These are phyloP conservation scores for Rhynchomys soricoides DNA, from an alignment of 2,113 vertebrate species.

Conservation along the genomic window DNA sequence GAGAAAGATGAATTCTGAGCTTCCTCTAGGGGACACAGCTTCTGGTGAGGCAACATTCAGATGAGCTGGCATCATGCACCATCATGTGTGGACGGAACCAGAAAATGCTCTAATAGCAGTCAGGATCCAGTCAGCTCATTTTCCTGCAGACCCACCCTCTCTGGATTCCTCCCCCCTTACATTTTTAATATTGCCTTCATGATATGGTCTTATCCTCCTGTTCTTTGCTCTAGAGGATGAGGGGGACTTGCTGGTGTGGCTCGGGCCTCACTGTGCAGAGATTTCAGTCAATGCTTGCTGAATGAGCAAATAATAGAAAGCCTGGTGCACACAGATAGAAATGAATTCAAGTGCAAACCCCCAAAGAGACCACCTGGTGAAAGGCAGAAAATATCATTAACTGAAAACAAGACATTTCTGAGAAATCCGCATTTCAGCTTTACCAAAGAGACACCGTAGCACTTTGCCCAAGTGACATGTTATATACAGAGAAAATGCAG, in stretches of 20 bases:
- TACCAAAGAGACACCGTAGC: conserved; percentile 64
- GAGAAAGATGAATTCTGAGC: not conserved
- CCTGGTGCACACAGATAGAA: not conserved
- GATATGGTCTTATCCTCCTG: not conserved
- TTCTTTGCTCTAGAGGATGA: not conserved
- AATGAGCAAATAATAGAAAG: not conserved
- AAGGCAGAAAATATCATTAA: conserved; percentile 77
- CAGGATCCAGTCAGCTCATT: not conserved
- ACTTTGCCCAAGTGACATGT: conserved; percentile 68
- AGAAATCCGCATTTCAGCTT: conserved; percentile 70
- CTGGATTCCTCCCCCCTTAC: not conserved
- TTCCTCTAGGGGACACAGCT: not conserved
- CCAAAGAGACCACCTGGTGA: conserved; percentile 75
- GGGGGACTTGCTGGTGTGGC: not conserved
- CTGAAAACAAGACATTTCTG: conserved; percentile 73
- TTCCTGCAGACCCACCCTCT: rapidly evolving
- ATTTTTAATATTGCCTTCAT: not conserved
- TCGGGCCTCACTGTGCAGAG: not conserved
- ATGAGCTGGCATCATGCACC: not conserved
- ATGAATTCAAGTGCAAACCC: conserved; percentile 66
- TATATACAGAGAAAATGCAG: conserved; percentile 62
- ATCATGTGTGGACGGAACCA: not conserved
- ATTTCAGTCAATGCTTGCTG: not conserved
- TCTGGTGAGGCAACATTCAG: not conserved
- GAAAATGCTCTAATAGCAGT: not conserved